Evolutionary conservation across 2,113 vertebrate genomes (phyloP), one percentile per base, ranked within the genome.

Genomic region (Echinops telfairi): DNA sequence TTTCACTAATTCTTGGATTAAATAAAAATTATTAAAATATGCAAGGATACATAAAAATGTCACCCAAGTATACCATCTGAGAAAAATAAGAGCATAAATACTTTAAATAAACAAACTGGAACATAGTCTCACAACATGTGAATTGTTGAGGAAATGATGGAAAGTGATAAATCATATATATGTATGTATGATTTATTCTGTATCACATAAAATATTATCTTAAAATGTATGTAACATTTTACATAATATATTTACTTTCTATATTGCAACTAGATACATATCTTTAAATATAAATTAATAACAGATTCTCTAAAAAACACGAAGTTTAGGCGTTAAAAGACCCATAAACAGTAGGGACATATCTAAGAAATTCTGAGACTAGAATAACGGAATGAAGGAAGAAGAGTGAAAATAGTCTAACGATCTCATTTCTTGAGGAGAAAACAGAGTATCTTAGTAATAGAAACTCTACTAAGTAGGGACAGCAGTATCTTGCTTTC

Each of bases 291-390:
- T 75, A 29, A 86, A 53, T 90, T 83, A 83, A 53, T 76, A 84
- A 88, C n/a, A 53, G 7, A 31, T 6, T 84, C 31, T 2, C 33
- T n/a, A 16, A 95, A 10, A 78, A 91, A 86, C 38, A 66, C 60
- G 0, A 57, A 88, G 82, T 3, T 22, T 33, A 75, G 38, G 0
- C 62, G 20, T 92, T 36, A 81, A 76, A 71, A n/a, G 2, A 31
- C 11, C 4, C 58, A 78, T 79, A 85, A 76, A 62, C 40, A 57
- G 11, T 58, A 82, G 19, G 5, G 43, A 43, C 70, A 77, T 70
- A 81, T 71, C 43, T 79, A 86, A 31, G 11, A 86, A 96, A 86
- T 73, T 89, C 31, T 83, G 73, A 93, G 77, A 58, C 60, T 73
- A 70, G 11, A 89, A 78, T 83, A 91, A 43, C 60, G 12, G 15